phyloP scores from a whole-genome alignment of 2,113 vertebrate species.

The Gymnarchus niloticus region DNA sequence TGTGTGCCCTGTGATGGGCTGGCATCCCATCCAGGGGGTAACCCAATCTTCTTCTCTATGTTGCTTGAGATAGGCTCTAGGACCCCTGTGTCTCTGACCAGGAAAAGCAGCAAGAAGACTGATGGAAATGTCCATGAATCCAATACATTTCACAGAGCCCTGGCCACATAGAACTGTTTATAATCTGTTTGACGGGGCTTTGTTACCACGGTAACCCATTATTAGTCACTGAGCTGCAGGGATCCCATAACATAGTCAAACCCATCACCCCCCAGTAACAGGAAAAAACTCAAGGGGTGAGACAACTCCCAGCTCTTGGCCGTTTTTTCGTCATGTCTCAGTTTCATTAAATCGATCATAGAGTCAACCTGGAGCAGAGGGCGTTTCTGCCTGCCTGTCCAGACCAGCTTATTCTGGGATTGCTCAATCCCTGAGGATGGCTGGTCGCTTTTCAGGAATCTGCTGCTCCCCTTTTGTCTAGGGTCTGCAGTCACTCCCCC shows the following conservation, averaged over 20 bases:
- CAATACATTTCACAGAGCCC: no score
- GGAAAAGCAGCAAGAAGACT: no score
- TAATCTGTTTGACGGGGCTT: background rate
- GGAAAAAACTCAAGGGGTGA: background rate
- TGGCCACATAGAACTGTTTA: background rate
- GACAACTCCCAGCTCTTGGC: background rate
- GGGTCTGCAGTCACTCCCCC: background rate
- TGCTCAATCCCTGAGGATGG: background rate
- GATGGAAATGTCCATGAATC: background rate
- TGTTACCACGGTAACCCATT: background rate
- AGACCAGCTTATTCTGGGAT: background rate
- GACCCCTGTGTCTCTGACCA: no score
- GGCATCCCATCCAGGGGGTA: no score
- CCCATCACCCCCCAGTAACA: background rate
- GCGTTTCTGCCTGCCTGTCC: background rate
- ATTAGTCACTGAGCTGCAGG: background rate
- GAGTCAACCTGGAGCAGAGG: background rate
- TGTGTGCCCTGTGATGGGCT: no score
- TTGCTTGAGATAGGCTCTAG: no score
- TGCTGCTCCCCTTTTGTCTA: background rate
- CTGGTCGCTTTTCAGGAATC: background rate
- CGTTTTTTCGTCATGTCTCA: background rate
- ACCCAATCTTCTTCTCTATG: background rate
- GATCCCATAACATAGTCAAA: background rate
- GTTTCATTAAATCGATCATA: constrained; percentile 15